phyloP scores from a whole-genome alignment of 1,140 invertebrate genomes.

The Panulirus ornatus region DNA sequence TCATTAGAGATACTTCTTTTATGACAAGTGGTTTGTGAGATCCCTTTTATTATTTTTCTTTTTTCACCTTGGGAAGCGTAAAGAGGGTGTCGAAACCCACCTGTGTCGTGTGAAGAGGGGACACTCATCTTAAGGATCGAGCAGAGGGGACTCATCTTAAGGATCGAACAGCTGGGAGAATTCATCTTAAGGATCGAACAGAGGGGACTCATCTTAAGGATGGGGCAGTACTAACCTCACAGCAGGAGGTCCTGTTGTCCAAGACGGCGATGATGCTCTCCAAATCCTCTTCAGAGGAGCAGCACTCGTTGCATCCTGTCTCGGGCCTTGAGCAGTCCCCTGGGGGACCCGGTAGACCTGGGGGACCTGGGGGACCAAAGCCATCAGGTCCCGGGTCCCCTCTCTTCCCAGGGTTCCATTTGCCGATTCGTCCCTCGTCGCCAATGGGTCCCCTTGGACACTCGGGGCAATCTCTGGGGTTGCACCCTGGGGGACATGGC shows the following conservation, averaged over 20 bases:
- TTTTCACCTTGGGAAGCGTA: too few relatives aligned
- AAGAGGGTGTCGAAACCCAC: too few relatives aligned
- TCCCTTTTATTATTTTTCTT: too few relatives aligned
- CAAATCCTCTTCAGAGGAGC: neutral
- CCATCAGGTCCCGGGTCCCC: conserved; percentile 21
- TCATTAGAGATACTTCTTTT: too few relatives aligned
- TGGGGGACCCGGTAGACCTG: conserved; percentile 33
- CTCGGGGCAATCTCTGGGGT: neutral
- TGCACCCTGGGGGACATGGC: conserved; percentile 30
- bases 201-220: too few relatives aligned
- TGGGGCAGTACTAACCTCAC: conserved; percentile 11
- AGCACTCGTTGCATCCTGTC: neutral
- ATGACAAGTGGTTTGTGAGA: too few relatives aligned
- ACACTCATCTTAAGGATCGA: too few relatives aligned
- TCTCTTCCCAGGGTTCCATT: neutral
- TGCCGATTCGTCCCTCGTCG: neutral
- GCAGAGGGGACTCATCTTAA: too few relatives aligned
- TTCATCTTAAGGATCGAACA: too few relatives aligned
- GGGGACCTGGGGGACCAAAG: neutral
- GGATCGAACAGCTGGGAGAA: too few relatives aligned
- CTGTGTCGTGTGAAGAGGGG: too few relatives aligned
- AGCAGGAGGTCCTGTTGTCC: neutral
- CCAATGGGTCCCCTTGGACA: conserved; percentile 31
- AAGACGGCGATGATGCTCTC: neutral
- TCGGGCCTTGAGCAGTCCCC: neutral